These are phyloP conservation scores for Drosophila subsilvestris DNA, from an alignment of 2,888 invertebrate genomes.

Conservation along the genomic window DNA sequence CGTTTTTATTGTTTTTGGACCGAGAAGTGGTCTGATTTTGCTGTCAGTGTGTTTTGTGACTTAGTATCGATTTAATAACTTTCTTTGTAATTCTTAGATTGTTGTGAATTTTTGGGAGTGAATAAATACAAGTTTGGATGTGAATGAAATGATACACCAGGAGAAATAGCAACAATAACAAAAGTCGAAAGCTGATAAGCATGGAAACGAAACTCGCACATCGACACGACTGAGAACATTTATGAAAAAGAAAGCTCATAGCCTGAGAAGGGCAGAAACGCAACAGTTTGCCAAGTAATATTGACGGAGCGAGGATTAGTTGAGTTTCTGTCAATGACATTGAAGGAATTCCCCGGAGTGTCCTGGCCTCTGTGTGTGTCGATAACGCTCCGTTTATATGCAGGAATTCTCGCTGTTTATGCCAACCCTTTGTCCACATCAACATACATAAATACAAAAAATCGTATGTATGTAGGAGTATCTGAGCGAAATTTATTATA, in stretches of 20 bases:
- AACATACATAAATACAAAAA: conserved; percentile 9
- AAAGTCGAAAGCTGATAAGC: conserved; percentile 73
- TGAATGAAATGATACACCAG: too few species aligned
- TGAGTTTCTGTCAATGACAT: conserved; percentile 69
- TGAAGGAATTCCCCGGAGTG: conserved; percentile 65
- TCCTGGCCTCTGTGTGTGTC: conserved; percentile 27
- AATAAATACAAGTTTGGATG: too few species aligned
- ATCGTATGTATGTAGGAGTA: too few species aligned
- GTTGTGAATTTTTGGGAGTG: too few species aligned
- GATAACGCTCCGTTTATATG: conserved; percentile 76
- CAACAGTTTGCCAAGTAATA: conserved; percentile 64
- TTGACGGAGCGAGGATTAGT: conserved; percentile 42
- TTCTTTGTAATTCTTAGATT: too few species aligned
- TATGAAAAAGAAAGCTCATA: conserved; percentile 16
- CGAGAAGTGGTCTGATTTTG: too few species aligned
- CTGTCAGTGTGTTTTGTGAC: too few species aligned
- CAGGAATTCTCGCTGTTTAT: conserved; percentile 54
- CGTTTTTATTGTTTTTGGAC: too few species aligned
- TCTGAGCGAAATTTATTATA: too few species aligned
- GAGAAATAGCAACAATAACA: conserved; percentile 60
- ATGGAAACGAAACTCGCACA: conserved; percentile 63
- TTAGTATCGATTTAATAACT: too few species aligned
- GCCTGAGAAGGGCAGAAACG: conserved; percentile 27
- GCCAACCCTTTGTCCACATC: conserved; percentile 2
- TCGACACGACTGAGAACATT: conserved; percentile 21